Evolutionary conservation across 1,140 invertebrate genomes (phyloP), one percentile per base, ranked within the genome.

Genomic region (Polypedilum pembai): DNA sequence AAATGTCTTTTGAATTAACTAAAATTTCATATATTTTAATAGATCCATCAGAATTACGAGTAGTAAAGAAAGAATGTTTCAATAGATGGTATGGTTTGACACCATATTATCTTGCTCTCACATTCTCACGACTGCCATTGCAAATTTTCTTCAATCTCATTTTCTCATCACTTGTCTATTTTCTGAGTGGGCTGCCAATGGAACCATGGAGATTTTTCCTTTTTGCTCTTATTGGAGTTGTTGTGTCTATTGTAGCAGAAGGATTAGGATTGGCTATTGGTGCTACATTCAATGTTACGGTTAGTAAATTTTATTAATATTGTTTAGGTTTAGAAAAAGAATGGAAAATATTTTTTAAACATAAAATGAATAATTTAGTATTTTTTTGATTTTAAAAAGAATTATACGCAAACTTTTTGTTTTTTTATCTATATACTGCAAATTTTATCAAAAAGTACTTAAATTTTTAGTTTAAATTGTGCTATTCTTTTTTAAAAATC

Each of bases 61-160:
- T 93, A 24, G 88, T 94, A 76, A 89, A 91, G 75, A 88, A 91
- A 80, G 92, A 94, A 82, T 89, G 92, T 79, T 88, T 93, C 74
- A 94, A 94, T 81, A 88, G 91, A 76, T 94, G 92, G 92, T 94
- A 94, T 82, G 87, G 88, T 41, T 81, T 93, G 0, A 87, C 87
- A 66, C 88, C 92, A 0, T 94, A 93, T 83, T 94, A 92, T 78
- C 82, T 90, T 21, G 92, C 92, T 0, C 83, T 92, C 74, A 92
- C 89, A 0, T 82, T 93, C 24, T 91, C 92, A 0, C 86, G 86
- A 73, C 75, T 88, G 63, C 88, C 88, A 0, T 77, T 86, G 0
- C 86, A 83, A 80, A 80, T 88, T 8, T 73, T 84, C 0, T 82
- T 88, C 2, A 88, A 87, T 77, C 79, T 86, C 40, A 78, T 88